phyloP scores from a whole-genome alignment of 2,797 vertebrate species.

The Scyliorhinus canicula region DNA sequence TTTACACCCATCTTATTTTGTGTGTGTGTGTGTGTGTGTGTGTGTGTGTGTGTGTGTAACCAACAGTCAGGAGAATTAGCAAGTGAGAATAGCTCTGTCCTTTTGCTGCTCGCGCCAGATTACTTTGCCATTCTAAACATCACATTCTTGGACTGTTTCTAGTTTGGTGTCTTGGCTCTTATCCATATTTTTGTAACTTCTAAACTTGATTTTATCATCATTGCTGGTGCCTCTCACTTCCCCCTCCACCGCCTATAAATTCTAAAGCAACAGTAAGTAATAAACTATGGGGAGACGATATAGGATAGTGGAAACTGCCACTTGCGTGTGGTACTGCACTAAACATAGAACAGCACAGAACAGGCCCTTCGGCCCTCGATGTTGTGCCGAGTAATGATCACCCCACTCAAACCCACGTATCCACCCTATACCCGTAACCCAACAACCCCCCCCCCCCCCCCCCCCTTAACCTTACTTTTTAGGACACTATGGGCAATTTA shows the following conservation, averaged over 20 bases:
- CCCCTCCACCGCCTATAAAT: neutral
- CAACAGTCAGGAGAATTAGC: neutral
- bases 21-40: too few relatives aligned
- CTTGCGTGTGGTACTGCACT: neutral
- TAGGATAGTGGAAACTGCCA: neutral
- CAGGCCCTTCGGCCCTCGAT: too few relatives aligned
- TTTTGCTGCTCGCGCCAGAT: neutral
- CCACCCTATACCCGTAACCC: too few relatives aligned
- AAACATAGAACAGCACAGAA: too few relatives aligned
- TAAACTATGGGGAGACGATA: neutral
- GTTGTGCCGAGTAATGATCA: too few relatives aligned
- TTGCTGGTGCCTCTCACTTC: neutral
- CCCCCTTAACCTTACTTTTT: too few relatives aligned
- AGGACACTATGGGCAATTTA: too few relatives aligned
- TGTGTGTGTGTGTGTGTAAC: neutral
- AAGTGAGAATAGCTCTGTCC: neutral
- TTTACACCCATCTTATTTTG: neutral
- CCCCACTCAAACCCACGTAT: too few relatives aligned
- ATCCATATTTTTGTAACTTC: neutral
- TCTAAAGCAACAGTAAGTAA: neutral
- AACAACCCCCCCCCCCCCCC: too few relatives aligned
- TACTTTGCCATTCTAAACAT: neutral
- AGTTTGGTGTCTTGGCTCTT: neutral
- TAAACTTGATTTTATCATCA: neutral
- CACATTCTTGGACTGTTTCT: neutral